These are phyloP conservation scores for Aphodius sticticus DNA, from an alignment of 2,888 invertebrate species.

Conservation along the genomic window DNA sequence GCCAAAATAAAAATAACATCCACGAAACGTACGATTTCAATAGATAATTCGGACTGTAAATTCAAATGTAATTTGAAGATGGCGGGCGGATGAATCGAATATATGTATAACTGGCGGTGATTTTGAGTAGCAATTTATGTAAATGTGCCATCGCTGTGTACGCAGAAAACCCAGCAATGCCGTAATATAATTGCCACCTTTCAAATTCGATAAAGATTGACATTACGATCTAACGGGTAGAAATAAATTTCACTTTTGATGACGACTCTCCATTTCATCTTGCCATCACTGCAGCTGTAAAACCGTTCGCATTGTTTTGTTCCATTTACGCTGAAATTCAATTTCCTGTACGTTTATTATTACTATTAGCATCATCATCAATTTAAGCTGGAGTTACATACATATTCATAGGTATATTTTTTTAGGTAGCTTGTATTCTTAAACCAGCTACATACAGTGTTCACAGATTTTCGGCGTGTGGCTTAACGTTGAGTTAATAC, in stretches of 20 bases:
- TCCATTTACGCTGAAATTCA: background rate
- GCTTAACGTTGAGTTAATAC: too few relatives aligned
- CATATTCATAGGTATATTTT: too few relatives aligned
- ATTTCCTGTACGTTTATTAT: background rate
- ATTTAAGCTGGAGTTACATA: background rate
- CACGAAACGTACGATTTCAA: too few relatives aligned
- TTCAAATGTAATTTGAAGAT: background rate
- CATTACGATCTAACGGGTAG: slow-evolving; percentile 4
- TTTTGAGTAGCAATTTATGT: background rate
- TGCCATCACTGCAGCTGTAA: background rate
- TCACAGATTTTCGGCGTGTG: too few relatives aligned
- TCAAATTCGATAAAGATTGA: slow-evolving; percentile 4
- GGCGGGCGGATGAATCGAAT: background rate
- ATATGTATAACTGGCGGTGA: background rate
- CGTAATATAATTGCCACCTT: background rate
- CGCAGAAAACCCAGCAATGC: background rate
- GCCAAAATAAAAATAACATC: too few relatives aligned
- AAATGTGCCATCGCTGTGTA: background rate
- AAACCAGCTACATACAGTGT: too few relatives aligned
- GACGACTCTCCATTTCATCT: background rate
- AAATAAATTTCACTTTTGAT: slow-evolving; percentile 4
- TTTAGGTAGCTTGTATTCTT: too few relatives aligned
- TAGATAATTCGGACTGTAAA: too few relatives aligned
- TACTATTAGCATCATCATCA: background rate
- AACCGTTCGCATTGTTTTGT: background rate